phyloP scores from a whole-genome alignment of 2,888 invertebrate species.

The Cataglyphis altisquamis region DNA sequence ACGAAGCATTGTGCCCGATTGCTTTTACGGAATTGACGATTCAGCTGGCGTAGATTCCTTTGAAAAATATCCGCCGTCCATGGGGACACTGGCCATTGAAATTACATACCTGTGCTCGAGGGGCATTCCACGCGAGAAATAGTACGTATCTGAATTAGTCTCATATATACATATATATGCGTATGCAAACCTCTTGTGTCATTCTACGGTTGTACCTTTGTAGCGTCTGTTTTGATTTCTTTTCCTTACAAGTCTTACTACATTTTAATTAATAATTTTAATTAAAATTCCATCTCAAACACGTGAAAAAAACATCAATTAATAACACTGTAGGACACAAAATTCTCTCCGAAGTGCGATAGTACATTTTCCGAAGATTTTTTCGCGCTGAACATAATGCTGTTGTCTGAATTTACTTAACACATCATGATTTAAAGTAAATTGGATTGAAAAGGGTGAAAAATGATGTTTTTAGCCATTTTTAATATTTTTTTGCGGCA shows the following conservation, averaged over 20 bases:
- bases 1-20: slow-evolving; percentile 40
- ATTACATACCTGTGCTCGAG: slow-evolving; percentile 41
- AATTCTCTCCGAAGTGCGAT: too few relatives aligned
- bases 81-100: slow-evolving; percentile 47
- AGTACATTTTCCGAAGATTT: too few relatives aligned
- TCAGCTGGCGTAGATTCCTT: slow-evolving; percentile 70
- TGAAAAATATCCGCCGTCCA: slow-evolving; percentile 64
- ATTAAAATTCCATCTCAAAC: not conserved
- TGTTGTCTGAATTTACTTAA: too few relatives aligned
- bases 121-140: slow-evolving; percentile 50
- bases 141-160: slow-evolving; percentile 19
- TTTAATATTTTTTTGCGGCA: too few relatives aligned
- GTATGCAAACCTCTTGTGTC: not conserved
- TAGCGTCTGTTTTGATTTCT: not conserved
- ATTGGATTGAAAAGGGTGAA: too few relatives aligned
- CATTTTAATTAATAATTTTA: not conserved
- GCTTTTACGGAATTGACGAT: slow-evolving; percentile 62
- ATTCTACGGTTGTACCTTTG: not conserved
- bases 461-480: too few relatives aligned
- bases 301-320: not conserved
- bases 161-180: not conserved
- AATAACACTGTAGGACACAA: not conserved
- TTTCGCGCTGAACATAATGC: too few relatives aligned
- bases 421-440: too few relatives aligned
- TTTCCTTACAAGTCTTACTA: not conserved